Conservation (phyloP, 2,888 invertebrate genomes). For the Bhutanitis thaidina region DNA sequence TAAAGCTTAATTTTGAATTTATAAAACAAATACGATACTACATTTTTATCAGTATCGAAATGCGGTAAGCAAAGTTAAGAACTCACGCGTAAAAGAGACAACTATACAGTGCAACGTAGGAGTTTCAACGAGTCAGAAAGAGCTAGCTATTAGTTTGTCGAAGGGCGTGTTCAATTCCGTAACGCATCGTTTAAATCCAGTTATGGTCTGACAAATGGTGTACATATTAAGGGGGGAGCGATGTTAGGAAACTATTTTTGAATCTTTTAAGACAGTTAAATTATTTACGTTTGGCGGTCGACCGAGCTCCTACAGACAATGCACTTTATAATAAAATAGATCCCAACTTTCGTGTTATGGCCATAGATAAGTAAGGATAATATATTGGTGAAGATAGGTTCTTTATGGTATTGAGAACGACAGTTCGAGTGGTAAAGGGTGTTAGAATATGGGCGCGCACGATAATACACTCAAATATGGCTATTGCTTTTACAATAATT, state of each 20-base stretch:
- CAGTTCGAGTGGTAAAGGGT: constrained; percentile 70
- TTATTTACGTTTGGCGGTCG: constrained; percentile 75
- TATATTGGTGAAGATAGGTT: constrained; percentile 73
- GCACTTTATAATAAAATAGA: constrained; percentile 79
- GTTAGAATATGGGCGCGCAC: constrained; percentile 60
- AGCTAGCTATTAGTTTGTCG: constrained; percentile 40
- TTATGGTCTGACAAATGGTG: constrained; percentile 80
- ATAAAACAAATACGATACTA: constrained; percentile 36
- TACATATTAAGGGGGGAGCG: constrained; percentile 78
- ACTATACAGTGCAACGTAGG: constrained; percentile 20
- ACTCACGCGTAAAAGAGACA: constrained; percentile 53
- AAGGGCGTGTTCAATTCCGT: constrained; percentile 63
- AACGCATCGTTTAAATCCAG: constrained; percentile 76
- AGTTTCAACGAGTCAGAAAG: constrained; percentile 32
- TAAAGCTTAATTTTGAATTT: constrained; percentile 32
- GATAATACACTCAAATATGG: constrained; percentile 47
- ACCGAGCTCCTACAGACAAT: constrained; percentile 72
- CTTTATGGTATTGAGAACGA: constrained; percentile 71
- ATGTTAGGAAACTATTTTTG: constrained; percentile 80
- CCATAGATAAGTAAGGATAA: constrained; percentile 73
- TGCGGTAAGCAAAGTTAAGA: constrained; percentile 58
- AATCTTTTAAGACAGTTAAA: constrained; percentile 81
- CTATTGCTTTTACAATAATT: constrained; percentile 58
- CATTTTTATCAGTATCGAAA: constrained; percentile 52
- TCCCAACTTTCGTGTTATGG: constrained; percentile 71